Evolutionary conservation across 2,113 vertebrate species (phyloP), one percentile per base, ranked within the genome.

Genomic region (Saccopteryx leptura): DNA sequence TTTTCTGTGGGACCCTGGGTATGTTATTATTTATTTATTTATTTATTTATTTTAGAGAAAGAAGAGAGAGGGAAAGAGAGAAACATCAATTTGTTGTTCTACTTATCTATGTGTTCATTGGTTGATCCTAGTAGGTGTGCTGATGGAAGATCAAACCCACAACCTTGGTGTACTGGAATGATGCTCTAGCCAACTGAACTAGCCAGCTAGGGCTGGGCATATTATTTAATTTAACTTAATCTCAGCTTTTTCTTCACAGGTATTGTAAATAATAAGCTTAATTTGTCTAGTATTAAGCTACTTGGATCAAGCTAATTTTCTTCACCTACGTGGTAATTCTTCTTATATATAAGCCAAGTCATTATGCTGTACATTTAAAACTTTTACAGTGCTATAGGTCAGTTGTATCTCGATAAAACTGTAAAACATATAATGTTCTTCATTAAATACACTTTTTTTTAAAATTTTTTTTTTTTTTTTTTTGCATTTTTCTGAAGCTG

Each of bases 261-360:
- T 69, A 23, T 69, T 88, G 10, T 56, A 79, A 91, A 58, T 39
- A 65, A 88, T 66, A 91, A 50, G n/a, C 52, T 89, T 95, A 39
- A 52, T 88, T 87, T 61, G 12, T 80, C 26, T 33, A 84, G 5
- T n/a, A 56, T 63, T 48, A 82, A 60, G 13, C 13, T 81, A 39
- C 23, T 88, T 79, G 60, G 19, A 80, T 69, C n/a, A 18, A 88
- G n/a, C 46, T 76, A 48, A n/a, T 33, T 68, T 60, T 80, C 91
- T 88, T 39, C 78, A 7, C 14, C 46, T 90, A 85, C 52, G 39
- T 81, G 58, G 33, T 79, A 52, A 88, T 65, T 26, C 50, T 75
- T 52, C 17, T 90, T 86, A 52, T 80, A 23, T 15, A 8, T 61
- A 81, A 81, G 23, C 23, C 56, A 81, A 39, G 33, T 81, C 33